phyloP scores from a whole-genome alignment of 2,888 invertebrate species.

The Macrosiphum euphorbiae region DNA sequence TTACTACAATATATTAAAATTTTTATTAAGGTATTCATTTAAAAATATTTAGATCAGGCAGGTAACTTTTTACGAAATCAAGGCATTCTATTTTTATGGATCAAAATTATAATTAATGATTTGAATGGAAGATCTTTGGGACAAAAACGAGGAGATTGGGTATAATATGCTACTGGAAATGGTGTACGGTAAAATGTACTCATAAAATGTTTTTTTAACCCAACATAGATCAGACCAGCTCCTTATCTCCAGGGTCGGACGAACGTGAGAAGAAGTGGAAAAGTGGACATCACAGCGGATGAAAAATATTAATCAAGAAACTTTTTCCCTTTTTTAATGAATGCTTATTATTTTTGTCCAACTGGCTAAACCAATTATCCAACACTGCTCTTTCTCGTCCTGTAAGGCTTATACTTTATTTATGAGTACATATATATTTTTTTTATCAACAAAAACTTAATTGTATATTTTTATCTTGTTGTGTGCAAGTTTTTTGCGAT shows the following conservation, averaged over 20 bases:
- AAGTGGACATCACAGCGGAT: neutral
- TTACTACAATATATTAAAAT: neutral
- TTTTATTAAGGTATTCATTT: neutral
- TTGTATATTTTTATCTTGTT: conserved; percentile 29
- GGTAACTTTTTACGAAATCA: neutral
- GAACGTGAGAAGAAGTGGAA: neutral
- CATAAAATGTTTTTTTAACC: conserved; percentile 2
- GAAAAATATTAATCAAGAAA: conserved; percentile 39
- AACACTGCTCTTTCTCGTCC: neutral
- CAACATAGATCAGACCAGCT: neutral
- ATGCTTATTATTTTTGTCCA: conserved; percentile 50
- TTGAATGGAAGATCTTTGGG: neutral
- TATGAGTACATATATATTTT: neutral
- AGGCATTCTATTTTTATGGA: neutral
- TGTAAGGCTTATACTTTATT: neutral
- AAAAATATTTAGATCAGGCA: neutral
- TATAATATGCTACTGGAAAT: neutral
- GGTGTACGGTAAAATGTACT: neutral
- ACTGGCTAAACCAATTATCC: conserved; percentile 37
- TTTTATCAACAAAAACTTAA: conserved; percentile 39
- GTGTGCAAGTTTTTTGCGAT: neutral
- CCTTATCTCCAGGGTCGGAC: conserved; percentile 6
- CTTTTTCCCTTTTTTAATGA: conserved; percentile 54
- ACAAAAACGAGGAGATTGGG: neutral
- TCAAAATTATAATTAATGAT: conserved; percentile 21